These are phyloP conservation scores for Sphaerolaimus hirsutus DNA, from an alignment of 2,888 invertebrate species.

Conservation along the genomic window DNA sequence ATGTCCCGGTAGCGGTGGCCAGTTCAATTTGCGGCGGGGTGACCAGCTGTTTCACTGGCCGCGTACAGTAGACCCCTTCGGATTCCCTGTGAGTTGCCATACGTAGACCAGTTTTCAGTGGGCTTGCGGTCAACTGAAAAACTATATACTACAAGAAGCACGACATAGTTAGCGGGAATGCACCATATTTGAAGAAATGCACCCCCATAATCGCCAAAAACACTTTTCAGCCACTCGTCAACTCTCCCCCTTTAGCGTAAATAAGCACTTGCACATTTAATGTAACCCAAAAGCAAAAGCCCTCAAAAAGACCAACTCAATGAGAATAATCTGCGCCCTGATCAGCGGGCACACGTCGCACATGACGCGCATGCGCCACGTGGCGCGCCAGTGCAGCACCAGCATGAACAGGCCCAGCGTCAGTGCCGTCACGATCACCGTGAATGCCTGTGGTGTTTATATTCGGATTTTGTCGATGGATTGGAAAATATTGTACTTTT, in stretches of 20 bases:
- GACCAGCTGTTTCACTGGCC: no score
- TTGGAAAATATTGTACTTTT: no score
- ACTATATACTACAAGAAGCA: no score
- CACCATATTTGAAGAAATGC: no score
- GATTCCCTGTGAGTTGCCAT: no score
- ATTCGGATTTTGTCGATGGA: conserved; percentile 6
- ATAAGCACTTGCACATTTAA: background rate
- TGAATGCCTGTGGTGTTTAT: conserved; percentile 6
- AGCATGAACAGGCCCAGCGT: conserved; percentile 16
- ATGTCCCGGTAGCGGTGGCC: no score
- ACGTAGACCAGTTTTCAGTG: no score
- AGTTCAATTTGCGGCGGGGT: no score
- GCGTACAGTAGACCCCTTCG: no score
- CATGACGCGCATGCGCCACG: conserved; percentile 10
- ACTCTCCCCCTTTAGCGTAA: no score
- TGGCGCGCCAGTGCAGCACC: conserved; percentile 19
- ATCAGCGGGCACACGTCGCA: conserved; percentile 11
- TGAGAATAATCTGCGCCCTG: conserved; percentile 14
- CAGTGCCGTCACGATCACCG: conserved; percentile 7
- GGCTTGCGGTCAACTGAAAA: no score
- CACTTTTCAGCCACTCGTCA: background rate
- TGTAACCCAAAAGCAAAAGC: background rate
- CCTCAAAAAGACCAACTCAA: conserved; percentile 10
- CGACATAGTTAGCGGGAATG: no score
- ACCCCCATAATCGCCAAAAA: background rate